Evolutionary conservation across 2,888 invertebrate species (phyloP).

Genomic region (Entomobrya proxima): DNA sequence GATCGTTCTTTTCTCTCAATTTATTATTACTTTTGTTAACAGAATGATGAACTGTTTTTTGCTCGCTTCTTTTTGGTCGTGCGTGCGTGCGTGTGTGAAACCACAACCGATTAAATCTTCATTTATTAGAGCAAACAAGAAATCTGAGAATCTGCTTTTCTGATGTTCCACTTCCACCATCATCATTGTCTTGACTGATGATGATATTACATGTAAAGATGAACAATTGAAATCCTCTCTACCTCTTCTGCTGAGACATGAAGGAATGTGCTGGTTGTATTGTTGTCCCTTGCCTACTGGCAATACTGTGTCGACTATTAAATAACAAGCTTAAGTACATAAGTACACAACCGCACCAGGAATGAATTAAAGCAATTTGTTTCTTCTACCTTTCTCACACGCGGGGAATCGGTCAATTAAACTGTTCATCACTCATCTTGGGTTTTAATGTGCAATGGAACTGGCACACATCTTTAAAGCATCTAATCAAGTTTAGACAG

Average conservation of each 20-base stretch:
- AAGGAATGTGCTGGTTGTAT: conserved; percentile 37
- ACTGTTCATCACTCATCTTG: conserved; percentile 54
- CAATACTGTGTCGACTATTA: not conserved
- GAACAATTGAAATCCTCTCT: conserved; percentile 26
- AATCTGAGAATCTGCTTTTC: conserved; percentile 7
- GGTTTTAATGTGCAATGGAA: not conserved
- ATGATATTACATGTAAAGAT: conserved; percentile 27
- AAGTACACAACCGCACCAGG: not conserved
- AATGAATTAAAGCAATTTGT: conserved; percentile 53
- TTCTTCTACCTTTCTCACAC: not conserved
- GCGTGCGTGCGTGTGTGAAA: conserved; percentile 53
- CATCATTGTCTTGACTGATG: conserved; percentile 32
- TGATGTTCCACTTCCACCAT: conserved; percentile 24
- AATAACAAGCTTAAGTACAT: conserved; percentile 14
- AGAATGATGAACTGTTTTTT: not conserved
- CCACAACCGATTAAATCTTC: conserved; percentile 54
- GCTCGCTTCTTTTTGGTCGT: not conserved
- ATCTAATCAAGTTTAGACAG: conserved; percentile 18
- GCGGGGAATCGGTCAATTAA: conserved; percentile 40
- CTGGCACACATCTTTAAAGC: conserved; percentile 11
- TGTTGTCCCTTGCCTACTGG: not conserved
- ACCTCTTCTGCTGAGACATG: conserved; percentile 1
- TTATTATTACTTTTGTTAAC: not conserved
- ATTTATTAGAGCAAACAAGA: conserved; percentile 47
- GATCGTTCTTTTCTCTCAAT: not conserved